These are phyloP conservation scores for Belgica antarctica DNA, from an alignment of 2,888 invertebrate genomes.

Conservation along the genomic window DNA sequence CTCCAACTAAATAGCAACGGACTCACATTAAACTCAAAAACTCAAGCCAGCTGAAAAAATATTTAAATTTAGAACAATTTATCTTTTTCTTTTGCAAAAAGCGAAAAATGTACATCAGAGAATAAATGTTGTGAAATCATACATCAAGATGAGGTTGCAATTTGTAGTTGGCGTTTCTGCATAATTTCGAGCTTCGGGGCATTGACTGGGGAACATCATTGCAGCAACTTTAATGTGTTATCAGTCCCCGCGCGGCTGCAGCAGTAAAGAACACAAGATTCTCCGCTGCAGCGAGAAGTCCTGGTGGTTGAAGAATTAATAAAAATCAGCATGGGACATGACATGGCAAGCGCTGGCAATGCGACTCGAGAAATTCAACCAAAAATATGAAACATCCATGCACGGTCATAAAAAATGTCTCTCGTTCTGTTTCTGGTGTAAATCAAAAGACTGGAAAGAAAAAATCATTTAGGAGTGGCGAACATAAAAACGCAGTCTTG, in stretches of 20 bases:
- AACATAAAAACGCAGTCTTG: slow-evolving; percentile 15
- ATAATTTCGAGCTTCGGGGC: background rate
- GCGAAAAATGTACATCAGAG: background rate
- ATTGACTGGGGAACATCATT: background rate
- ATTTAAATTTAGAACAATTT: slow-evolving; percentile 33
- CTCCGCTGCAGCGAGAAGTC: slow-evolving; percentile 11
- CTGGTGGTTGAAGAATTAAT: slow-evolving; percentile 31
- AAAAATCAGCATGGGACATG: slow-evolving; percentile 20
- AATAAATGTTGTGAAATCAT: slow-evolving; percentile 29
- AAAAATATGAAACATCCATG: slow-evolving; percentile 9
- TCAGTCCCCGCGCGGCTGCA: background rate
- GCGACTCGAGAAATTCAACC: background rate
- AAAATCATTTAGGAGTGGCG: slow-evolving; percentile 31
- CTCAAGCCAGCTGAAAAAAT: slow-evolving; percentile 6
- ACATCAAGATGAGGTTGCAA: slow-evolving; percentile 27
- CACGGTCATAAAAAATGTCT: slow-evolving; percentile 23
- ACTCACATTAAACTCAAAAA: slow-evolving; percentile 14
- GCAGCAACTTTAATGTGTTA: background rate
- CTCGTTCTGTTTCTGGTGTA: slow-evolving; percentile 23
- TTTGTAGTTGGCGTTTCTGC: slow-evolving; percentile 17
- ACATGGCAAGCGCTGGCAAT: background rate
- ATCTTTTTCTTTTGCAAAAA: no score
- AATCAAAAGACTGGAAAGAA: slow-evolving; percentile 14
- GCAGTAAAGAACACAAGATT: background rate
- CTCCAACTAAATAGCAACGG: slow-evolving; percentile 1